Evolutionary conservation across 2,113 vertebrate species (phyloP), one percentile per base, ranked within the genome.

Genomic region (Zosterops borbonicus): DNA sequence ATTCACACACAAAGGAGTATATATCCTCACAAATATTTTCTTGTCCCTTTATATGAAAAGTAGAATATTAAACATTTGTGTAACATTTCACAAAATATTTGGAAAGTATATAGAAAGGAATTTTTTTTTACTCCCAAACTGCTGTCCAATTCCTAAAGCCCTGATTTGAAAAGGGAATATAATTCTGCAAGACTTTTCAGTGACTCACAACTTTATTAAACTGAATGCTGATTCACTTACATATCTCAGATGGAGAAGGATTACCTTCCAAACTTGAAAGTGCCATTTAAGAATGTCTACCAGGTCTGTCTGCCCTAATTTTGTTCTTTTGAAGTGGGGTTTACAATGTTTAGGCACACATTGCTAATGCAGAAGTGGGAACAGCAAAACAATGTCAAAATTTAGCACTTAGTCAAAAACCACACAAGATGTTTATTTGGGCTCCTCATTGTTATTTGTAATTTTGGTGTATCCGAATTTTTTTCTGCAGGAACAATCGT

Each of bases 91-190:
- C 19, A 39, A 59, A 74, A 19, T 37, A 46, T 4, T 33, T 89
- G 41, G 12, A 68, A 85, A 60, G 1, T 20, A 68, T 10, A 33
- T 2, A 37, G 12, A 47, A 50, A 1, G 1, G 4, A 47, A 18
- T 5, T 0, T 31, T 59, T 58, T 67, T 81, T 75, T 2, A 19
- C 14, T 49, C 2, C 70, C 1, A 37, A 3, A 46, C 12, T 31
- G 10, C 49, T 46, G 46, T 13, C 53, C 10, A 46, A 4, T 60
- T 79, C 2, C 11, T 58, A 25, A 37, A 62, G 11, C 25, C 31
- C 33, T 86, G 22, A 6, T 47, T 62, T 76, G 25, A 6, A 86
- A 35, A 50, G 7, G 2, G 12, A 6, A 44, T 52, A 14, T 46
- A 46, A 55, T 52, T 64, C 78, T 56, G 52, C 35, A 46, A 29